These are phyloP conservation scores for Torymus auratus DNA, from an alignment of 2,888 invertebrate genomes.

Conservation along the genomic window DNA sequence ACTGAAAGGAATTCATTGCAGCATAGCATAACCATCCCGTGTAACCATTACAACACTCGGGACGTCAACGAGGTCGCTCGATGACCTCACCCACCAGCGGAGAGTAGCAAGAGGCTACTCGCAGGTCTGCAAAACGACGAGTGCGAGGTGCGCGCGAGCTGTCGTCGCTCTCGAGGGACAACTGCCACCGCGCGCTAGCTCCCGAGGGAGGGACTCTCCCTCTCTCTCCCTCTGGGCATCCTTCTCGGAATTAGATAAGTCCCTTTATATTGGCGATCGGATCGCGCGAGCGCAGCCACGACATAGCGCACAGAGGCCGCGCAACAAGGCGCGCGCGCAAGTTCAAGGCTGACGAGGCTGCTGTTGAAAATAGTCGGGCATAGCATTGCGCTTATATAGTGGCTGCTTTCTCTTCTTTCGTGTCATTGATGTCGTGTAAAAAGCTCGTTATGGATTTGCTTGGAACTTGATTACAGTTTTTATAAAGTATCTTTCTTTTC, in stretches of 20 bases:
- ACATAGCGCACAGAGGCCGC: slow-evolving; percentile 60
- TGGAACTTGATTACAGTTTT: too few species aligned
- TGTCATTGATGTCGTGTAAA: too few species aligned
- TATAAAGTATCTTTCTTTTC: too few species aligned
- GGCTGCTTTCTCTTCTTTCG: too few species aligned
- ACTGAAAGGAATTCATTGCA: too few species aligned
- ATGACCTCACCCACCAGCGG: background rate
- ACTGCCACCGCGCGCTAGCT: background rate
- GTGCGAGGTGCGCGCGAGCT: too few species aligned
- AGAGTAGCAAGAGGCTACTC: too few species aligned
- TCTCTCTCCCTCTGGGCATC: slow-evolving; percentile 15
- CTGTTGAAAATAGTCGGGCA: slow-evolving; percentile 67
- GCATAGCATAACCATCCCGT: too few species aligned
- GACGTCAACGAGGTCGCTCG: background rate
- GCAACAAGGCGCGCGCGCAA: slow-evolving; percentile 57
- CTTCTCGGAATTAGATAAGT: slow-evolving; percentile 72
- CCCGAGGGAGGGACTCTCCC: background rate
- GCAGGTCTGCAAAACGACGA: too few species aligned
- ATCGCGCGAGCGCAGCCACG: slow-evolving; percentile 63
- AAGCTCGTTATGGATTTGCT: too few species aligned
- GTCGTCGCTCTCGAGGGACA: background rate
- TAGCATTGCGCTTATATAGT: too few species aligned
- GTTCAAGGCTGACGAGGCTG: slow-evolving; percentile 67
- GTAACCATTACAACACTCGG: too few species aligned
- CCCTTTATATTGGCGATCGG: slow-evolving; percentile 70